phyloP scores from a whole-genome alignment of 1,140 invertebrate species.

The Phortica variegata region DNA sequence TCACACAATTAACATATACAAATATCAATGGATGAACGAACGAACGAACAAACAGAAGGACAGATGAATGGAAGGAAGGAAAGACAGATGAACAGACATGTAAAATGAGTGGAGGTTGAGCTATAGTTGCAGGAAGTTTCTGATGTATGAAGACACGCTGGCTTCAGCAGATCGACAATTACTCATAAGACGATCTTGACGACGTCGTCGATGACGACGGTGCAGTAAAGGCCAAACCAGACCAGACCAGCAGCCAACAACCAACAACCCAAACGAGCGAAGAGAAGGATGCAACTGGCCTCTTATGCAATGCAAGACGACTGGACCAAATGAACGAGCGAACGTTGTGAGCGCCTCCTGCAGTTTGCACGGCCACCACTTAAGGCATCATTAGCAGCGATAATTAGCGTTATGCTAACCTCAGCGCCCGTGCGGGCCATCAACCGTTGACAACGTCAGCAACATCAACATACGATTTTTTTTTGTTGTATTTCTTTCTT shows the following conservation, averaged over 20 bases:
- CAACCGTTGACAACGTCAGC: too few species aligned
- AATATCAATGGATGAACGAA: constrained; percentile 31
- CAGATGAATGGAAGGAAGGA: background rate
- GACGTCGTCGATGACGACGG: constrained; percentile 40
- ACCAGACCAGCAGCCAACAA: constrained; percentile 18
- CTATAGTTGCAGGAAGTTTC: too few species aligned
- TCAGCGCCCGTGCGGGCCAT: too few species aligned
- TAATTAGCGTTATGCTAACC: constrained; percentile 55
- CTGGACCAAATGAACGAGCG: constrained; percentile 7
- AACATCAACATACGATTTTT: too few species aligned
- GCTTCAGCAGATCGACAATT: constrained; percentile 55
- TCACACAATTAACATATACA: constrained; percentile 56
- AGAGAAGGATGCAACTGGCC: constrained; percentile 12
- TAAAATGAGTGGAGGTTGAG: too few species aligned
- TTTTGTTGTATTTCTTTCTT: too few species aligned
- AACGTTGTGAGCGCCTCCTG: constrained; percentile 4
- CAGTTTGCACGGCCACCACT: constrained; percentile 50
- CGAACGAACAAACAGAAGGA: background rate
- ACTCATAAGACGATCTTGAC: constrained; percentile 31
- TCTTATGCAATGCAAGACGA: constrained; percentile 23
- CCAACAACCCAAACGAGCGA: constrained; percentile 13
- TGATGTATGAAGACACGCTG: constrained; percentile 46
- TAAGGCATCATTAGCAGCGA: constrained; percentile 55
- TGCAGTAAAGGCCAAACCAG: too few species aligned
- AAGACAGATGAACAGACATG: background rate